Conservation (phyloP, 2,113 vertebrate species). For the Machaerirhynchus nigripectus region DNA sequence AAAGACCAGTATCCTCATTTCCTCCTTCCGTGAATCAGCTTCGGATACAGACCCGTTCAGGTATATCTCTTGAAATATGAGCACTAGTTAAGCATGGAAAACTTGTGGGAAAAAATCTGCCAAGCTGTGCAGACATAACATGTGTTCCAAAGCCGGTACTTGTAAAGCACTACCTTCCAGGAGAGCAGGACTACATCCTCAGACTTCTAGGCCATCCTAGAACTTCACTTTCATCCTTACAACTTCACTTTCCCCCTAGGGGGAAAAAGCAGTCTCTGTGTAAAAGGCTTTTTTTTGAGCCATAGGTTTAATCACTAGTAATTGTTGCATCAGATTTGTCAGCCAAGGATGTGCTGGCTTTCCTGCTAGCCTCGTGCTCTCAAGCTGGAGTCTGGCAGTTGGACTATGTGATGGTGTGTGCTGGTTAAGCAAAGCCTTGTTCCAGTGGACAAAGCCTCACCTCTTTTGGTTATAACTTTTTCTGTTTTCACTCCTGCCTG, state of each 20-base stretch:
- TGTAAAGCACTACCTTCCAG: not conserved
- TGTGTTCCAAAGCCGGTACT: not conserved
- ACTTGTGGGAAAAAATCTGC: not conserved
- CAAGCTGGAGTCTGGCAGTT: rapidly evolving
- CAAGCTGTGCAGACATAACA: not conserved
- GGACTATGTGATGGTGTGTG: not conserved
- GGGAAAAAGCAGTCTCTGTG: rapidly evolving
- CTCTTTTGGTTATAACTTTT: not conserved
- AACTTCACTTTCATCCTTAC: not conserved
- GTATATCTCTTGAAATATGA: not conserved
- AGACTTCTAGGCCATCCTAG: not conserved
- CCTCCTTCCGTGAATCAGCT: not conserved
- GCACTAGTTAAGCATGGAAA: not conserved
- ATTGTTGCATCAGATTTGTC: not conserved
- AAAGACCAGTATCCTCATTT: not conserved
- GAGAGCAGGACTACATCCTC: not conserved
- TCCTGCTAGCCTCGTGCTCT: rapidly evolving
- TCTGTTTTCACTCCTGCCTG: not conserved
- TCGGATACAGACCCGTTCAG: not conserved
- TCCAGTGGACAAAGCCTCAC: not conserved
- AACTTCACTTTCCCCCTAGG: not conserved
- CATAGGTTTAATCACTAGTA: not conserved
- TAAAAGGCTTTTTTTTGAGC: not conserved
- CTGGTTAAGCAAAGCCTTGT: not conserved
- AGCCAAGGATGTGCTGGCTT: not conserved